phyloP scores from a whole-genome alignment of 2,113 vertebrate genomes.

The Fulica atra region DNA sequence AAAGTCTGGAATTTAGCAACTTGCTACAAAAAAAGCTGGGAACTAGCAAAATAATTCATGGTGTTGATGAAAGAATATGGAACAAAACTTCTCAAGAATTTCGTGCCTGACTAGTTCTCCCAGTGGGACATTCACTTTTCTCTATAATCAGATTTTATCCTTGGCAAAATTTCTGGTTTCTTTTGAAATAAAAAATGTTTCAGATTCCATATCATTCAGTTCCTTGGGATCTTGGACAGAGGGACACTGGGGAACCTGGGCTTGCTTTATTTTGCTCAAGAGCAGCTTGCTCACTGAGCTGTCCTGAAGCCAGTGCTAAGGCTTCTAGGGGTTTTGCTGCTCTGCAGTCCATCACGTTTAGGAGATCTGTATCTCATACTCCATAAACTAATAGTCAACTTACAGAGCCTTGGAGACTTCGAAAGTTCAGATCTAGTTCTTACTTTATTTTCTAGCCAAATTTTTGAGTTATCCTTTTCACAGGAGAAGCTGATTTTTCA shows the following conservation, averaged over 20 bases:
- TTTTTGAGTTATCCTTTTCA: constrained; percentile 8
- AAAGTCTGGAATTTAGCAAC: background rate
- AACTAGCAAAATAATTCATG: background rate
- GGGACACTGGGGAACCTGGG: background rate
- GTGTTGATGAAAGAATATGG: background rate
- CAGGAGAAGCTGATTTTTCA: constrained; percentile 14
- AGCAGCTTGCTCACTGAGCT: background rate
- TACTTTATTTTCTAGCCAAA: constrained; percentile 31
- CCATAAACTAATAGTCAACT: constrained; percentile 20
- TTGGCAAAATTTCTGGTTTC: constrained; percentile 17
- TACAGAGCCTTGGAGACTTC: constrained; percentile 35
- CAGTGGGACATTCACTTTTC: background rate
- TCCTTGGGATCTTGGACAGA: background rate
- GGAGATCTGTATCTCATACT: constrained; percentile 11
- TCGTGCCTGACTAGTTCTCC: background rate
- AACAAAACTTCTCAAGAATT: constrained; percentile 19
- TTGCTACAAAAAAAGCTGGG: background rate
- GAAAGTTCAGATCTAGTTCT: constrained; percentile 26
- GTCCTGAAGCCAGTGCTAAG: background rate
- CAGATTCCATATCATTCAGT: background rate
- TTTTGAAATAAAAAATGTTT: background rate
- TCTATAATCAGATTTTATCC: constrained; percentile 31
- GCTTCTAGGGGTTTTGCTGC: background rate
- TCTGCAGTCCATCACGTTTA: constrained; percentile 1
- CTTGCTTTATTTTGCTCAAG: background rate